Base-by-base conservation (phyloP, 2,888 invertebrate species). In the Scaeva pyrastri region DNA sequence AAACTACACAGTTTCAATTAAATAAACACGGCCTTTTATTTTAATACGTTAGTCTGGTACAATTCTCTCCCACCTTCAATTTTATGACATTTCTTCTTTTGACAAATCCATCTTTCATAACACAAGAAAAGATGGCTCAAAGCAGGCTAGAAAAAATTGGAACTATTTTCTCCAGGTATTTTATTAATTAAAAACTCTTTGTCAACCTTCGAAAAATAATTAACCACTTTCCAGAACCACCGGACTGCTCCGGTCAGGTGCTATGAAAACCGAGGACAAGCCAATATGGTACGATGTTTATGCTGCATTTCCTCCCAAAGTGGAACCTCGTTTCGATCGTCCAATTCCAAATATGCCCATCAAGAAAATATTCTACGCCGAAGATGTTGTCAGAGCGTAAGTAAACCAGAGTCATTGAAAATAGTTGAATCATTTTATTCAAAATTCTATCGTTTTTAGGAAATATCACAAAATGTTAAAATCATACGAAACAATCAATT, bases 281-380 rank as follows among this genome's bases (percentile, higher is more conserved):
- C 99, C 99, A 0, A 82, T 99, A 11, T 99, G 99, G 99, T 98
- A 96, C 91, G 97, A 97, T 90, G 93, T 99, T 23, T 99, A 98
- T 91, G 95, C 95, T 92, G 95, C 96, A 0, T 98, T 98, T 93
- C 99, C 99, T 8, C 99, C 99, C 1, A 95, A 95, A 88, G 93
- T 95, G 56, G 97, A 97, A 90, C 99, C 99, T 7, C 93, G 94
- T 83, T 97, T 94, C 92, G 96, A 96, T 88, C 94, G 96, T 90
- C 94, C 95, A 6, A 94, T 93, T 41, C 94, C 95, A 0, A 94
- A 94, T 80, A 93, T 94, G 11, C 93, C 94, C 12, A 92, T 97
- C 11, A 94, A 93, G 89, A 93, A 94, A 88, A 96, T 98, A 88
- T 96, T 97, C 88, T 98, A 97, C 90, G 93, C 95, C 70, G 98